Evolutionary conservation across 2,113 vertebrate genomes (phyloP).

Genomic region (Baryphthengus martii): DNA sequence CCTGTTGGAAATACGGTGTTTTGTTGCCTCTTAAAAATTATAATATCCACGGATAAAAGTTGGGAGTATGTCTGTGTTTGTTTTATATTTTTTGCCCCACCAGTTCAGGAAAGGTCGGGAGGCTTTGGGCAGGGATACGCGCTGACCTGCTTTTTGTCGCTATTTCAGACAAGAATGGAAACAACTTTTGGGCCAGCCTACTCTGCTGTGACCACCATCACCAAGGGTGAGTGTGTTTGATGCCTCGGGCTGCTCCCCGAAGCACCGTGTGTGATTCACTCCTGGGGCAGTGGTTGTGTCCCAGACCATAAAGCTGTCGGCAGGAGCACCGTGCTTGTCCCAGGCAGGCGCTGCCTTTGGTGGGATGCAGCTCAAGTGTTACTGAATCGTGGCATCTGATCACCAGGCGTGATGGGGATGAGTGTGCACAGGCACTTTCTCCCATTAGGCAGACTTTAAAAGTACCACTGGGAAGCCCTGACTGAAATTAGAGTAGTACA

Average conservation of each 20-base stretch:
- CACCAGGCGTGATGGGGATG: not conserved
- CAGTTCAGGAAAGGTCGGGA: not conserved
- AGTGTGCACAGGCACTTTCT: not conserved
- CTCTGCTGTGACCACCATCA: conserved; percentile 86
- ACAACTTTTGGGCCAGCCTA: conserved; percentile 90
- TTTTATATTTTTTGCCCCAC: not conserved
- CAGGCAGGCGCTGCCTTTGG: not conserved
- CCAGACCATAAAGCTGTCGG: not conserved
- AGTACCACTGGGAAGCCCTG: not conserved
- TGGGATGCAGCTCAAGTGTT: not conserved
- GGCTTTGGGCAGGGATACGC: not conserved
- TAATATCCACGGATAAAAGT: not conserved
- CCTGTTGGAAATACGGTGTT: not conserved
- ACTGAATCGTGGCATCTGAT: not conserved
- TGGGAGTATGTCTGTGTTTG: accelerated
- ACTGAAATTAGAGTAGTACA: not conserved
- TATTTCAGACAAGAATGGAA: conserved; percentile 90
- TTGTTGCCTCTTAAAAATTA: not conserved
- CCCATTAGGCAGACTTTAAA: not conserved
- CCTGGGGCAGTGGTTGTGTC: not conserved
- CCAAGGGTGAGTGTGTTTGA: conserved; percentile 81
- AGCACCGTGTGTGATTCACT: not conserved
- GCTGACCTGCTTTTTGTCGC: not conserved
- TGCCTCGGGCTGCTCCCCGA: not conserved
- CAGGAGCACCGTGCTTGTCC: not conserved